Conservation (phyloP, 2,797 vertebrate species). For the Phrynocephalus guinanensis region DNA sequence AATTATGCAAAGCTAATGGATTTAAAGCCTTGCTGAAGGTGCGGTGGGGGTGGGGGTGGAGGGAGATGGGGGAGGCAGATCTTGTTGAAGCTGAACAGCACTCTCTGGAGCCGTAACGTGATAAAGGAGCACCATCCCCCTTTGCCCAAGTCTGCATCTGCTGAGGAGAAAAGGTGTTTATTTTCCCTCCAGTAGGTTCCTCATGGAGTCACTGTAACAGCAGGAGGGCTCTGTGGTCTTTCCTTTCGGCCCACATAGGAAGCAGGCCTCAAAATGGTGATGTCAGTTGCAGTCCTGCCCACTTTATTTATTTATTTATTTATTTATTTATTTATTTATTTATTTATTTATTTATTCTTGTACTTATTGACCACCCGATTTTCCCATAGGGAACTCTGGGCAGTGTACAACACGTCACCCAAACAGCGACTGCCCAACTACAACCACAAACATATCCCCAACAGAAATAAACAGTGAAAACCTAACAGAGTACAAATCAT, state of each 20-base stretch:
- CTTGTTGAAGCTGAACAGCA: constrained; percentile 46
- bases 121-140: not conserved
- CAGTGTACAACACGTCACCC: too few species aligned
- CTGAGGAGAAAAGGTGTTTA: not conserved
- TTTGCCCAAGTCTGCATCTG: not conserved
- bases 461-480: too few species aligned
- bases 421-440: too few species aligned
- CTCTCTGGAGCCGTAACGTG: not conserved
- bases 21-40: constrained; percentile 74
- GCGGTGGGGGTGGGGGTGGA: constrained; percentile 50
- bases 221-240: not conserved
- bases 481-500: too few species aligned
- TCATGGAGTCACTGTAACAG: not conserved
- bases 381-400: too few species aligned
- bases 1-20: constrained; percentile 81
- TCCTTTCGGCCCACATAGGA: not conserved
- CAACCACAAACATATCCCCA: too few species aligned
- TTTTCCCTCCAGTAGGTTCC: not conserved
- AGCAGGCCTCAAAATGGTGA: not conserved
- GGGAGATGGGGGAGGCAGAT: constrained; percentile 36
- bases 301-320: too few species aligned
- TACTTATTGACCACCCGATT: too few species aligned
- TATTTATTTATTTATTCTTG: too few species aligned
- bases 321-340: too few species aligned
- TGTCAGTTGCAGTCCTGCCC: not conserved